Percentiles rank a stretch among this genome's conserved stretches.
Evolutionary conservation across 2,113 vertebrate species (phyloP).

Genomic region (Delphinus delphis): DNA sequence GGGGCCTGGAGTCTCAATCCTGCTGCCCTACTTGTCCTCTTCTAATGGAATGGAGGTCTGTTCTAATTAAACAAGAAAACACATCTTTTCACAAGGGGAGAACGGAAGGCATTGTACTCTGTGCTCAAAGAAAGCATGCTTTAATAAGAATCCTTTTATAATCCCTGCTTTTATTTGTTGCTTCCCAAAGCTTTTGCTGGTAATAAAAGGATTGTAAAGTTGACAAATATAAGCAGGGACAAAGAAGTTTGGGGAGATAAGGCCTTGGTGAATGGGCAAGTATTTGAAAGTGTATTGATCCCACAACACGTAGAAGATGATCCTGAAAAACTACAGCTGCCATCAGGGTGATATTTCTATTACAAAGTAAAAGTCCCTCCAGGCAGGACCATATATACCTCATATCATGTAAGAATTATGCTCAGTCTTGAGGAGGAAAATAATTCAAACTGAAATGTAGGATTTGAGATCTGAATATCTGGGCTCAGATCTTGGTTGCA

Average conservation of each 20-base stretch:
- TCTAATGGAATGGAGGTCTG: constrained; percentile 76
- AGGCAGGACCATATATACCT: neutral
- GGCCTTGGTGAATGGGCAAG: constrained; percentile 71
- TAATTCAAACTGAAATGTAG: neutral
- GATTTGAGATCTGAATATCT: neutral
- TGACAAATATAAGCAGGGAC: constrained; percentile 81
- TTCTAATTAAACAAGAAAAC: constrained; percentile 83
- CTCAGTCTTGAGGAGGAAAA: neutral
- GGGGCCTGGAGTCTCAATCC: constrained; percentile 62
- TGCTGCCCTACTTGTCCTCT: constrained; percentile 70
- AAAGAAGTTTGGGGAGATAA: constrained; percentile 82
- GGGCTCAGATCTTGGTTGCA: neutral
- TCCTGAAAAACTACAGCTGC: constrained; percentile 55
- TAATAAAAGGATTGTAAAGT: constrained; percentile 83
- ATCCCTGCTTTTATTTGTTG: constrained; percentile 83
- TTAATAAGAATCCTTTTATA: constrained; percentile 83
- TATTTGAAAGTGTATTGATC: constrained; percentile 74
- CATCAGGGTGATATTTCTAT: constrained; percentile 23
- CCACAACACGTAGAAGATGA: constrained; percentile 52
- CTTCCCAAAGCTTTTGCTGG: constrained; percentile 82
- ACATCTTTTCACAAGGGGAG: constrained; percentile 79
- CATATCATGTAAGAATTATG: neutral
- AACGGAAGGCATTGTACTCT: constrained; percentile 70
- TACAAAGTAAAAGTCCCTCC: constrained; percentile 34
- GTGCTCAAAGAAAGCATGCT: constrained; percentile 82